Evolutionary conservation across 2,888 invertebrate species (phyloP), one percentile per base, ranked within the genome.

Genomic region (Troglohyphantes excavatus): DNA sequence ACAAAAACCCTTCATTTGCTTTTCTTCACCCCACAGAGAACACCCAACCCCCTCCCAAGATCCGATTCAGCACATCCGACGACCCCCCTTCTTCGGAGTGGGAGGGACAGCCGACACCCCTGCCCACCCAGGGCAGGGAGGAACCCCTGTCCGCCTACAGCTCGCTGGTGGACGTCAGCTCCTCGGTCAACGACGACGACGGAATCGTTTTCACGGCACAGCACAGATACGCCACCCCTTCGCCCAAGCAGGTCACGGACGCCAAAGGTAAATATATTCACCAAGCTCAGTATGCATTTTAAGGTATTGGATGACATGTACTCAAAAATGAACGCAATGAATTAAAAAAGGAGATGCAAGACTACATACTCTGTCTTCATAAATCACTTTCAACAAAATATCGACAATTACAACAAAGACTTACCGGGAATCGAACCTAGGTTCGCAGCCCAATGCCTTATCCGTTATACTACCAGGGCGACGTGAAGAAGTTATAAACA

Each of bases 131-230:
- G 19, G 67, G 65, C 19, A 27, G 21, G 9, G 70, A 82, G 0
- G 87, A 90, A 26, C 86, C 87, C n/a, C 33, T 87, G 1, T 87
- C 90, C 1, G 65, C 82, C 43, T 87, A 87, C 29, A 87, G 87
- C 19, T 90, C 90, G 29, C 53, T 90, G n/a, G 33, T 87, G 17
- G 87, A 90, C 39, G 83, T 90, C 2, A 83, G 87, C 2, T 90
- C 90, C 23, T 29, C 86, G 0, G 65, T 46, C 9, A 73, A 82
- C 23, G 84, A 90, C 21, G 88, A 88, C 17, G 90, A 76, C 23
- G 81, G 72, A 27, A 79, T 84, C 27, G 63, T 90, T 76, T 79
- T 73, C 23, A 72, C 73, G 5, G 72, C 63, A 5, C 46, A 53
- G 13, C 61, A 59, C 11, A 17, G 33, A 11, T 67, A 46, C 29